Evolutionary conservation across 2,888 invertebrate genomes (phyloP).

Genomic region (Thymelicus acteon): DNA sequence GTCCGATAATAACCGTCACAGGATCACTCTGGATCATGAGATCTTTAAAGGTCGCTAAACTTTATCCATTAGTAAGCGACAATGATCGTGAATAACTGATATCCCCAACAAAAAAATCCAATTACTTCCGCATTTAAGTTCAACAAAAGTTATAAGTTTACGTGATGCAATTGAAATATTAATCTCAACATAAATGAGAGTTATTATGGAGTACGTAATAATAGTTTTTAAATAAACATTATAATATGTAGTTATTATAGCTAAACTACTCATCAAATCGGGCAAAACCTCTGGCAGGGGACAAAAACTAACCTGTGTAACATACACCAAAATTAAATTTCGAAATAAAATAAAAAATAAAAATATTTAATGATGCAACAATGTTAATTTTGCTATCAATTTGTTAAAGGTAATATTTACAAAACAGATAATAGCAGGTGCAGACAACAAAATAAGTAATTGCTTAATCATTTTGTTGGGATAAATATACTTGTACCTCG

Average conservation of each 20-base stretch:
- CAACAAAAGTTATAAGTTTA: not conserved
- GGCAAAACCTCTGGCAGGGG: no score
- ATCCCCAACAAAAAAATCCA: conserved; percentile 24
- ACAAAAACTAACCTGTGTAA: no score
- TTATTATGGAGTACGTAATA: not conserved
- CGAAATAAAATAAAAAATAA: no score
- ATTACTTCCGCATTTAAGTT: conserved; percentile 9
- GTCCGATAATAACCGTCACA: conserved; percentile 48
- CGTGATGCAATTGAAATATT: conserved; percentile 1
- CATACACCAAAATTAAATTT: no score
- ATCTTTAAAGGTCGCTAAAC: conserved; percentile 43
- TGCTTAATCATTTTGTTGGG: not conserved
- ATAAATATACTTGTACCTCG: not conserved
- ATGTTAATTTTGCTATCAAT: no score
- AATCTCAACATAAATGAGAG: not conserved
- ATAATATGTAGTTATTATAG: no score
- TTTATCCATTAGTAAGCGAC: conserved; percentile 27
- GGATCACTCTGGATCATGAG: conserved; percentile 40
- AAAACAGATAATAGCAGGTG: not conserved
- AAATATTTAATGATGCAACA: no score
- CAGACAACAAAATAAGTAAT: not conserved
- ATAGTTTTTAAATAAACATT: not conserved
- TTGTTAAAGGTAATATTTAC: not conserved
- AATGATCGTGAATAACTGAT: conserved; percentile 12
- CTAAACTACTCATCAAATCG: no score